Evolutionary conservation across 2,888 invertebrate species (phyloP), one percentile per base, ranked within the genome.

Genomic region (Harpagoxenus sublaevis): DNA sequence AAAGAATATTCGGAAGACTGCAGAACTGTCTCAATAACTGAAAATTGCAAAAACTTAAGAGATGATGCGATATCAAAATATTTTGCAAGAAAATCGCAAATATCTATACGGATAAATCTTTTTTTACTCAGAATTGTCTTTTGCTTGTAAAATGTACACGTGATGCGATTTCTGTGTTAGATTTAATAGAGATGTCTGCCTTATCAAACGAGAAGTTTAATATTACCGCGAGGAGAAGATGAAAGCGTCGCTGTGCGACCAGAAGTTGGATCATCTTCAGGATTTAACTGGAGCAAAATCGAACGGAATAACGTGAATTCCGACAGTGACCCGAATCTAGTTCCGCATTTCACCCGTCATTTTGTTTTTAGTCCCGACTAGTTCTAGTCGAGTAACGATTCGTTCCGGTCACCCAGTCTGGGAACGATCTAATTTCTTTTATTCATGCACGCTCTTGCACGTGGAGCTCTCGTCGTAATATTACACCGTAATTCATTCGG

Each of bases 281-380:
- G 23, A 18, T 48, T 79, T 48, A 81, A 81, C 79, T 81, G 15
- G 79, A n/a, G 5, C 73, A 81, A 81, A 81, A 81, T 81, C 71
- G 48, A 81, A 73, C 12, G 39, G 48, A 81, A 62, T 73, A 81
- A 81, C 60, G 73, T 28, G 60, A 73, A 71, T 81, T 81, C 79
- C 60, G 35, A 79, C 12, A 71, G 71, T 68, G 79, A 81, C 60
- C 79, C 60, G 48, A 81, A 71, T 81, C 48, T 12, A 62, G 79
- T 81, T 81, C 73, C 73, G 73, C 79, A 57, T 81, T 81, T 81
- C 79, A 81, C 79, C 79, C 39, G 35, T 71, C 60, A 81, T 62
- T 71, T 81, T 81, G 79, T 60, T 81, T 71, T 81, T 79, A 71
- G 39, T 79, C 60, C 55, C n/a, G n/a, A 81, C 79, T 73, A 62